Conservation (phyloP, 92 coral and sea anemone genomes). For the Galaxea fascicularis region DNA sequence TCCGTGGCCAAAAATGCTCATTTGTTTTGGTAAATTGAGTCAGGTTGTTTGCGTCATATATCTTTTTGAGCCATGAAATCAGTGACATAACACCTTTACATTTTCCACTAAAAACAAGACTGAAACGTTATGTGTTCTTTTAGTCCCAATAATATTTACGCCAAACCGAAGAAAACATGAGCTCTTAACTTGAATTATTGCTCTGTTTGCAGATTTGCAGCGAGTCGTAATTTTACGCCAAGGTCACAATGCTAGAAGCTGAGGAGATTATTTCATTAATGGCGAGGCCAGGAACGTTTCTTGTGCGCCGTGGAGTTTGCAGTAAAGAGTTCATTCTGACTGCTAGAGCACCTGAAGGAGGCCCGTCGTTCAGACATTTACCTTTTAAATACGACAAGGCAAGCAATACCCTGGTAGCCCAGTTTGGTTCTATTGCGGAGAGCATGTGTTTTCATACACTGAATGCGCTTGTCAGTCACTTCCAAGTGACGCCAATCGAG, state of each 20-base stretch:
- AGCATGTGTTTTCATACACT: constrained; percentile 67
- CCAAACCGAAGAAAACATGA: not conserved
- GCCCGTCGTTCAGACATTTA: constrained; percentile 86
- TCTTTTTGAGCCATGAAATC: too few relatives aligned
- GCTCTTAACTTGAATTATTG: not conserved
- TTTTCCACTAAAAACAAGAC: too few relatives aligned
- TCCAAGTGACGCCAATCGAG: constrained; percentile 84
- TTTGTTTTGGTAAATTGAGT: too few relatives aligned
- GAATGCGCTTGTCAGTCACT: constrained; percentile 78
- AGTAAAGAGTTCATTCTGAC: constrained; percentile 79
- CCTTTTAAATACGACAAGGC: constrained; percentile 64
- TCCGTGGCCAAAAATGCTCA: too few relatives aligned
- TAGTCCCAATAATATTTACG: too few relatives aligned
- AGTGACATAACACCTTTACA: too few relatives aligned
- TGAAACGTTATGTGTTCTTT: not conserved
- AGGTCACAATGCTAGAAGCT: constrained; percentile 67
- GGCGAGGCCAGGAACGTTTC: constrained; percentile 87
- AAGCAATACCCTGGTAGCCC: constrained; percentile 60
- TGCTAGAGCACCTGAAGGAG: constrained; percentile 83
- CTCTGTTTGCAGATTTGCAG: constrained; percentile 62
- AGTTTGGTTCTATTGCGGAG: constrained; percentile 72
- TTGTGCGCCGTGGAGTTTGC: constrained; percentile 79
- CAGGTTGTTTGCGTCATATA: too few relatives aligned
- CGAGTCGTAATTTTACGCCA: constrained; percentile 80
- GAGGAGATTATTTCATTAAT: constrained; percentile 75